Conservation (phyloP, 2,797 vertebrate species). For the Phataginus tetradactyla region DNA sequence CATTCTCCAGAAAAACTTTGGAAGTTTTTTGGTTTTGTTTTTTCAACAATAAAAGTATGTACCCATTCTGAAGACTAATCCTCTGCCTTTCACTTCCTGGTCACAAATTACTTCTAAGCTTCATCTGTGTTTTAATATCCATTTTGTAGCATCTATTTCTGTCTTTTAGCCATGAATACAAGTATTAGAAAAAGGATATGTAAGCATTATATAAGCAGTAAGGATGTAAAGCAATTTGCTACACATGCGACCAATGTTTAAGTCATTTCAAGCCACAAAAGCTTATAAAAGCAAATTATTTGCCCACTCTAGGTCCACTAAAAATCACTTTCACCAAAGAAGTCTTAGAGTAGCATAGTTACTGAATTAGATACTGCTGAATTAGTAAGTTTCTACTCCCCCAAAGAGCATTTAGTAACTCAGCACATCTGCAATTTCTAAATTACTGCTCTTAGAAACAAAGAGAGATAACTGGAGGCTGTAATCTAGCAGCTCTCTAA, state of each 20-base stretch:
- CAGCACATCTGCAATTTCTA: conserved; percentile 72
- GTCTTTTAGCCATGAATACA: neutral
- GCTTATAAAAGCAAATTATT: conserved; percentile 66
- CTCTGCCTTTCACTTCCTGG: conserved; percentile 34
- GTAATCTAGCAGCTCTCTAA: conserved; percentile 56
- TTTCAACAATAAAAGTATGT: conserved; percentile 7
- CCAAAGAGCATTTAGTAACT: conserved; percentile 68
- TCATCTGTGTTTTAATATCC: conserved; percentile 21
- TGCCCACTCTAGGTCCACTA: conserved; percentile 35
- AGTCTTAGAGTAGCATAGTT: conserved; percentile 61
- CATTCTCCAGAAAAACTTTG: conserved; percentile 28
- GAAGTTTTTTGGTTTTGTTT: neutral
- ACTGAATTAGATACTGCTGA: conserved; percentile 70
- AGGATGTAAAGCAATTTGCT: conserved; percentile 39
- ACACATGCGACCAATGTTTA: neutral
- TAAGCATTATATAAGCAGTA: conserved; percentile 10
- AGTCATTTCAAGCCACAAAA: conserved; percentile 26
- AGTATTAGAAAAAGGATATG: neutral
- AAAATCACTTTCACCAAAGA: conserved; percentile 53
- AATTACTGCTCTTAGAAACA: conserved; percentile 73
- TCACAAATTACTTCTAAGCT: conserved; percentile 39
- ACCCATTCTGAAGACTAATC: conserved; percentile 17
- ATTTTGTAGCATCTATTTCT: conserved; percentile 2
- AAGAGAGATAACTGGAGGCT: conserved; percentile 64
- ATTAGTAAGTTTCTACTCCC: conserved; percentile 70